Evolutionary conservation across 2,888 invertebrate species (phyloP).

Genomic region (Caenorhabditis becei): DNA sequence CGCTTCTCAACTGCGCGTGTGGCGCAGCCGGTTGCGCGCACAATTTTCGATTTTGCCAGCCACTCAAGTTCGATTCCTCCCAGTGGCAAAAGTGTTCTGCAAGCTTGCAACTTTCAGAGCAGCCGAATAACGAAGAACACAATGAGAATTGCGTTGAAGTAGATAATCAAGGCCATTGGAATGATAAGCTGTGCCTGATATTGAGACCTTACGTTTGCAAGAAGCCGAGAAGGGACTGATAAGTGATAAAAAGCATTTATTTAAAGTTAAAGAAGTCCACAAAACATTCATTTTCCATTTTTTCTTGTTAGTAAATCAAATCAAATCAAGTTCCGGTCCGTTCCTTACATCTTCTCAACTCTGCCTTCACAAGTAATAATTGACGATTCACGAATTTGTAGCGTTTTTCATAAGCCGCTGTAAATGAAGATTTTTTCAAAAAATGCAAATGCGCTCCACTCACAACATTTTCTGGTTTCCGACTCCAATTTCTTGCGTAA

Average conservation of each 20-base stretch:
- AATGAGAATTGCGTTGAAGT: constrained; percentile 74
- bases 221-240: constrained; percentile 13
- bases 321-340: too few species aligned
- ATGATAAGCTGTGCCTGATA: constrained; percentile 68
- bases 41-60: too few species aligned
- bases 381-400: constrained; percentile 51
- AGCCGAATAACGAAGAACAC: constrained; percentile 73
- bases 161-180: constrained; percentile 65
- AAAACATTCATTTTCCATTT: too few species aligned
- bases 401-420: constrained; percentile 36
- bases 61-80: too few species aligned
- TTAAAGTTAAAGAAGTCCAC: too few species aligned
- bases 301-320: too few species aligned
- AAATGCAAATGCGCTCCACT: not conserved
- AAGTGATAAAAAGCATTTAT: too few species aligned
- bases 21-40: too few species aligned
- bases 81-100: too few species aligned
- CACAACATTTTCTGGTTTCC: constrained; percentile 40
- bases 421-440: not conserved
- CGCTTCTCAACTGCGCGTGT: too few species aligned
- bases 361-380: constrained; percentile 29
- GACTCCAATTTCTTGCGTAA: constrained; percentile 42
- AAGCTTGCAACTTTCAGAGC: constrained; percentile 50
- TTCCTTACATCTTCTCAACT: constrained; percentile 38
- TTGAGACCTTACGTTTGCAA: constrained; percentile 70